phyloP scores from a whole-genome alignment of 1,140 invertebrate genomes.

The Metaphire vulgaris region DNA sequence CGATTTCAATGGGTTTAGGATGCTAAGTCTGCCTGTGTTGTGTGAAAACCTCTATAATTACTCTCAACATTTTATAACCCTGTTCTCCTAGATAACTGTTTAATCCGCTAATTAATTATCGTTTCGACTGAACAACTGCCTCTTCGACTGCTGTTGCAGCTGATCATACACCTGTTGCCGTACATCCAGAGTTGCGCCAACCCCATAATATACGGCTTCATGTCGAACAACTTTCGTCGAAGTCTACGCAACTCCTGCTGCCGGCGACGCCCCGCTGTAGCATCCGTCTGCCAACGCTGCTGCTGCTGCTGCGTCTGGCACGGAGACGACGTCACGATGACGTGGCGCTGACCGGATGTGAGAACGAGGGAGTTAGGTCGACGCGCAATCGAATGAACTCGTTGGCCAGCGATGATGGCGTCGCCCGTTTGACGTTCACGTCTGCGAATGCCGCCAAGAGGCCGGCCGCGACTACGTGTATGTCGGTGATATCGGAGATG shows the following conservation, averaged over 20 bases:
- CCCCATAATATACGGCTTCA: constrained; percentile 57
- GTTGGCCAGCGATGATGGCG: background rate
- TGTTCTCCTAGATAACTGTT: background rate
- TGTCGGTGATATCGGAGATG: background rate
- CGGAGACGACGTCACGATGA: constrained; percentile 7
- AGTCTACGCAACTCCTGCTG: constrained; percentile 41
- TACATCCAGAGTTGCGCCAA: constrained; percentile 54
- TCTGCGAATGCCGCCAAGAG: background rate
- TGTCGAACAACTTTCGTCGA: constrained; percentile 55
- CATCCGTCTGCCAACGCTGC: constrained; percentile 8
- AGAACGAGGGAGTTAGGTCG: background rate
- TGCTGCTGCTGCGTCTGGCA: constrained; percentile 31
- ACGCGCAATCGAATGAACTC: background rate
- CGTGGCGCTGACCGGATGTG: background rate
- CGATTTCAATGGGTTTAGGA: no score
- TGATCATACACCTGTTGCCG: constrained; percentile 41
- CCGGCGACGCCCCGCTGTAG: constrained; percentile 15
- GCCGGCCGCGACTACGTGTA: background rate
- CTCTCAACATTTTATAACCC: background rate
- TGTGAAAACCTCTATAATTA: background rate
- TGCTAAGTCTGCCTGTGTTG: background rate
- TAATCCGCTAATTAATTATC: background rate
- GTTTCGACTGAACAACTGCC: background rate
- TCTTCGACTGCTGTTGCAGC: constrained; percentile 32
- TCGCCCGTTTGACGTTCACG: background rate